Percentiles rank a stretch among this genome's conserved stretches.
Conservation (phyloP, 92 coral and sea anemone species). For the Umimayanthus kanabou region DNA sequence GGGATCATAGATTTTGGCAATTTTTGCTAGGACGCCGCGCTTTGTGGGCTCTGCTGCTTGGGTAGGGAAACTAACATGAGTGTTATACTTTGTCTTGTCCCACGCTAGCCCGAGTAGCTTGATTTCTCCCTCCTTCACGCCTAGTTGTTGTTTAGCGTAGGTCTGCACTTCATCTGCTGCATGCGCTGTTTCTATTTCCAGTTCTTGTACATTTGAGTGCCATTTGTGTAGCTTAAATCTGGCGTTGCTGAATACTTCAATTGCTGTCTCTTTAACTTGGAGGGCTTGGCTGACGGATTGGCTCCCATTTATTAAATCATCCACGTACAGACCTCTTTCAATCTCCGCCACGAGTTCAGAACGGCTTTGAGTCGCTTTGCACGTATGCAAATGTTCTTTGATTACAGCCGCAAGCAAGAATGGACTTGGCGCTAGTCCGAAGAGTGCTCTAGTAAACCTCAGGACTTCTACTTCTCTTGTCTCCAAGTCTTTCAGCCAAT, state of each 20-base stretch:
- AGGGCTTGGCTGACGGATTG: too few relatives aligned
- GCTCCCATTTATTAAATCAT: conserved; percentile 19
- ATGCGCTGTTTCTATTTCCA: neutral
- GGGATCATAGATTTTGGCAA: conserved; percentile 68
- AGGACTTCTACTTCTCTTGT: too few relatives aligned
- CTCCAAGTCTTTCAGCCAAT: too few relatives aligned
- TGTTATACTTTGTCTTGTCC: conserved; percentile 47
- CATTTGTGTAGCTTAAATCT: too few relatives aligned
- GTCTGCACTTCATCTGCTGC: neutral
- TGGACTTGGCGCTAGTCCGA: conserved; percentile 25
- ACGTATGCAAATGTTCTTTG: conserved; percentile 18
- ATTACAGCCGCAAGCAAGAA: conserved; percentile 26
- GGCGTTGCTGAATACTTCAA: conserved; percentile 4
- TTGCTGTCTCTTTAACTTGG: conserved; percentile 21
- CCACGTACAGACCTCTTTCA: conserved; percentile 7
- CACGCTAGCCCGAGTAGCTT: conserved; percentile 56
- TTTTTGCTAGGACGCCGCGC: conserved; percentile 50
- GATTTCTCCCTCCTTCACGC: conserved; percentile 49
- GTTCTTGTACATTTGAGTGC: conserved; percentile 1
- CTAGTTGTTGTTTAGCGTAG: conserved; percentile 24
- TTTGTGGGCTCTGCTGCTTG: conserved; percentile 46
- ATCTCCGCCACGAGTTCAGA: conserved; percentile 1
- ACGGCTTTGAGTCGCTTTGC: too few relatives aligned
- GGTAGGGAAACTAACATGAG: conserved; percentile 39
- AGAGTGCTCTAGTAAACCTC: conserved; percentile 22